Base-by-base conservation (phyloP, 35 echinoderm and acorn worm species). In the Diadema setosum region DNA sequence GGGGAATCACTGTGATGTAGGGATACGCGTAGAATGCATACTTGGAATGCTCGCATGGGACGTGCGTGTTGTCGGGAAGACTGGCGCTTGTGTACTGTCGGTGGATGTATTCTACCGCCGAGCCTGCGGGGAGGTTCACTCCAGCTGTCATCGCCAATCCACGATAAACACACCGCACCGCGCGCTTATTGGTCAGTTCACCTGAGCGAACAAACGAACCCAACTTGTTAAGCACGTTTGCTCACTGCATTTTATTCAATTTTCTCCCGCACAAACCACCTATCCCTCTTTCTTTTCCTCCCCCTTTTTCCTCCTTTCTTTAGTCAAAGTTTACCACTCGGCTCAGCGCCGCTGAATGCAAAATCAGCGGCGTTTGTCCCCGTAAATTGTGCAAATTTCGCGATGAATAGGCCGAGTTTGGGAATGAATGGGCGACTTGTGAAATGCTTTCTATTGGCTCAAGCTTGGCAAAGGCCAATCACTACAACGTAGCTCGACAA, bases 301-400 rank as follows among this genome's bases (percentile, higher is more conserved):
- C 17, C 8, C 57, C 49, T n/a, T 60, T 60, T 55, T 63, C 23
- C 6, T 67, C 37, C 73, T 35, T 67, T 67, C 73, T 35, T 35
- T 78, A 78, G 73, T 78, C 40, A 67, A 67, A 78, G 73, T 78
- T 78, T 78, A 42, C 73, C 40, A 44, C 63, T 65, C 80, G 88
- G 88, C 57, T 90, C 88, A 90, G 81, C 88, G 81, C 55, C 41
- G 45, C 58, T 90, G 88, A 90, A 90, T 90, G 56, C 56, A 45
- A 83, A 90, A 90, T 90, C 88, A 90, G 88, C 42, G 41, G 88
- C 88, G 63, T 84, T 90, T 90, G 88, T 90, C 61, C 88, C 88
- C 45, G 88, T 90, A 90, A 89, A 90, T 90, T 90, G 88, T 90
- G 80, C 88, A 90, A 90, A 83, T 84, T 90, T 90, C 88, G 56